Evolutionary conservation across 2,888 invertebrate species (phyloP).

Genomic region (Nymphalis polychloros): DNA sequence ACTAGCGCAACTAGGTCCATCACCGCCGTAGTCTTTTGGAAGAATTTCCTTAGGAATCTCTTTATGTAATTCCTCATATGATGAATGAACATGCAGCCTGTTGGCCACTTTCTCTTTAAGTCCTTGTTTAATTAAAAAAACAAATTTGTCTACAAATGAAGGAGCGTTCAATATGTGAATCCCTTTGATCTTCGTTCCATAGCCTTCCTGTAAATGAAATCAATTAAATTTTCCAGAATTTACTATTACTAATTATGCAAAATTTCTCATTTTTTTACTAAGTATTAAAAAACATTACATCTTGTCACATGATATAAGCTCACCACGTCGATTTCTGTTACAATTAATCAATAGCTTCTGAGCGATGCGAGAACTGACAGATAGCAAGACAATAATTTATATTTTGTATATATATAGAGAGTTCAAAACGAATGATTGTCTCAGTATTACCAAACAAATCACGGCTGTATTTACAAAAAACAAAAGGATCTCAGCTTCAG

Average conservation of each 20-base stretch:
- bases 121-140: conserved; percentile 66
- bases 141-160: conserved; percentile 62
- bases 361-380: too few species aligned
- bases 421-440: too few species aligned
- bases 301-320: too few species aligned
- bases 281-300: too few species aligned
- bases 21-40: conserved; percentile 68
- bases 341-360: too few species aligned
- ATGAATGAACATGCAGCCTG: conserved; percentile 64
- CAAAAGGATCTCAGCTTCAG: too few species aligned
- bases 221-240: background rate
- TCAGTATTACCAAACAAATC: too few species aligned
- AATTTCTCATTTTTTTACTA: too few species aligned
- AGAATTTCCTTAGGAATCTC: conserved; percentile 67
- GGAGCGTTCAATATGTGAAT: conserved; percentile 73
- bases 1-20: conserved; percentile 54
- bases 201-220: conserved; percentile 61
- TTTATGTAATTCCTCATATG: conserved; percentile 64
- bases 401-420: too few species aligned
- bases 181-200: conserved; percentile 72
- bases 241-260: background rate
- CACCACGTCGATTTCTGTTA: too few species aligned
- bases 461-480: too few species aligned
- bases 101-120: conserved; percentile 68
- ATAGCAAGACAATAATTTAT: too few species aligned